Conservation (phyloP, 2,797 vertebrate genomes). For the Microchirus variegatus region DNA sequence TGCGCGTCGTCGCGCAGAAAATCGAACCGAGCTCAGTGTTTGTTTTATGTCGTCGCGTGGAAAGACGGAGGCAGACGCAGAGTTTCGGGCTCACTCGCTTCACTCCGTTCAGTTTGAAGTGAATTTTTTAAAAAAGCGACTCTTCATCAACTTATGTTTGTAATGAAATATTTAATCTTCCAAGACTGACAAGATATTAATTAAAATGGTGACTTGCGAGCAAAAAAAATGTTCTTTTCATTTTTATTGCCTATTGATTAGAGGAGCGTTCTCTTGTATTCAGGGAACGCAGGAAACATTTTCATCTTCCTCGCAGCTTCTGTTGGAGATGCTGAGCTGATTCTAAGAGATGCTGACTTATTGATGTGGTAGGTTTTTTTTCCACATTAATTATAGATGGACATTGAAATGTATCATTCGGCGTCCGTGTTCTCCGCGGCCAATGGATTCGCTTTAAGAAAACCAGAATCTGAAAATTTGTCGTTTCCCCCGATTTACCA, state of each 20-base stretch:
- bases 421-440: too few relatives aligned
- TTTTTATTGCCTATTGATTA: constrained; percentile 67
- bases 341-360: constrained; percentile 65
- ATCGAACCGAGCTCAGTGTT: constrained; percentile 28
- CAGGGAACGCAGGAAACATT: constrained; percentile 48
- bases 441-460: too few relatives aligned
- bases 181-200: constrained; percentile 65
- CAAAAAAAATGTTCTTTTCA: constrained; percentile 42
- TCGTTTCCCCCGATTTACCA: too few relatives aligned
- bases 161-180: constrained; percentile 81
- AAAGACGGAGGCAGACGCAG: constrained; percentile 58
- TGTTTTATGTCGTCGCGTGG: constrained; percentile 49
- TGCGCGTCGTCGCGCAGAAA: constrained; percentile 26
- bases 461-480: too few relatives aligned
- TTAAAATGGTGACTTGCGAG: constrained; percentile 66
- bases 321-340: constrained; percentile 37
- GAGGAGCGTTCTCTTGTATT: constrained; percentile 52
- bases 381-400: constrained; percentile 56
- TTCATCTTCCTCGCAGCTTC: constrained; percentile 46
- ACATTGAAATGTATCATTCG: constrained; percentile 49
- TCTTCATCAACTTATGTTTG: constrained; percentile 67
- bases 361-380: constrained; percentile 60
- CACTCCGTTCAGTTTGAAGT: constrained; percentile 78
- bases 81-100: too few relatives aligned
- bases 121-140: constrained; percentile 70